phyloP scores from a whole-genome alignment of 2,797 vertebrate species.

The Syndactyla subalaris region DNA sequence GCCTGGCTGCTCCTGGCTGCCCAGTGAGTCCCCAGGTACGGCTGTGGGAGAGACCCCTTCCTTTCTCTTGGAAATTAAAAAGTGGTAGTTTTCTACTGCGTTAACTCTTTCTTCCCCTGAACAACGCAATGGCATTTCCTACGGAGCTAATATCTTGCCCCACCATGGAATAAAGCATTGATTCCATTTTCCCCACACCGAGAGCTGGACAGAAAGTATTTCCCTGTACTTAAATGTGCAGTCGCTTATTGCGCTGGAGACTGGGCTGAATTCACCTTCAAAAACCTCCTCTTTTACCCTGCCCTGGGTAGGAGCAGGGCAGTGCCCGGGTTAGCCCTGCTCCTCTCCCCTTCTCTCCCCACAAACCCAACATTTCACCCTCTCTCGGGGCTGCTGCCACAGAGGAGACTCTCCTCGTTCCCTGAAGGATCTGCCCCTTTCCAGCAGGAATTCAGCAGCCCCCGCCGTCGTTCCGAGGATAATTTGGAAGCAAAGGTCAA shows the following conservation, averaged over 20 bases:
- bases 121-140: background rate
- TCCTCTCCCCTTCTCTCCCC: background rate
- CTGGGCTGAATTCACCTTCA: background rate
- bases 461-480: background rate
- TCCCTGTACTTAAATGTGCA: background rate
- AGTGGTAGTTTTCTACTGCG: background rate
- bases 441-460: background rate
- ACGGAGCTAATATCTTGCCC: background rate
- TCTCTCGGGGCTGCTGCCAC: background rate
- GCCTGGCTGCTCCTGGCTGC: background rate
- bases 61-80: background rate
- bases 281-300: background rate
- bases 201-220: background rate
- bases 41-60: background rate
- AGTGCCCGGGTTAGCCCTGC: background rate
- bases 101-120: background rate
- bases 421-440: background rate
- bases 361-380: background rate
- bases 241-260: background rate
- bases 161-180: background rate
- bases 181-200: background rate
- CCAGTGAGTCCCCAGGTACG: background rate
- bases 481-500: slow-evolving; percentile 46
- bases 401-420: background rate
- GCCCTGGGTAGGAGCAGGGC: background rate